Percentiles rank a stretch among this genome's conserved stretches.
phyloP scores from a whole-genome alignment of 2,113 vertebrate species.

The Corythoichthys intestinalis region DNA sequence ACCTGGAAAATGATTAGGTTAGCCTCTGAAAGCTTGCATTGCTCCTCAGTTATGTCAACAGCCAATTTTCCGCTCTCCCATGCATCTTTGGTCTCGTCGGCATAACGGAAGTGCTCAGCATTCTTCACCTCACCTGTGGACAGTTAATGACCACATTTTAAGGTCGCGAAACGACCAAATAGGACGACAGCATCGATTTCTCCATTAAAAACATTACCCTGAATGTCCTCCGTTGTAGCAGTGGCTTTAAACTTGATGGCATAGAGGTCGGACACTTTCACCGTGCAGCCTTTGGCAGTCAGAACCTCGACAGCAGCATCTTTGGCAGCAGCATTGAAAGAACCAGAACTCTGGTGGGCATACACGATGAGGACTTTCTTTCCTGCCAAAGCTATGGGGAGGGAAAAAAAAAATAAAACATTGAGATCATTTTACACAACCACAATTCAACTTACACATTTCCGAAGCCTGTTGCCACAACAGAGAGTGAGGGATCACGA shows the following conservation, averaged over 20 bases:
- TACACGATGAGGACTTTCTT: no score
- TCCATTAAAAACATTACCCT: conserved; percentile 21
- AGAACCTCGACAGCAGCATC: conserved; percentile 65
- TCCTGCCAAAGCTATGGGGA: conserved; percentile 60
- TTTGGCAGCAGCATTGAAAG: conserved; percentile 79
- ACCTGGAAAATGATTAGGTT: conserved; percentile 82
- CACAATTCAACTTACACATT: conserved; percentile 33
- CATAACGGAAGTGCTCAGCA: conserved; percentile 66
- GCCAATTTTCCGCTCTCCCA: conserved; percentile 72
- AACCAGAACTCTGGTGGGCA: conserved; percentile 14
- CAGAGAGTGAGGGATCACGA: neutral
- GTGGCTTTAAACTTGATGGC: conserved; percentile 74
- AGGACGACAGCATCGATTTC: no score
- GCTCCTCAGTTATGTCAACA: neutral
- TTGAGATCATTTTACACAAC: neutral
- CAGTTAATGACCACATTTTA: conserved; percentile 44
- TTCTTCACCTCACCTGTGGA: conserved; percentile 21
- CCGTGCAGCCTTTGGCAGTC: conserved; percentile 63
- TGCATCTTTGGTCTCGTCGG: conserved; percentile 57
- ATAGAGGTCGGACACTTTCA: conserved; percentile 77
- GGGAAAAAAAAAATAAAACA: conserved; percentile 5
- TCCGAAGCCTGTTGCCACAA: neutral
- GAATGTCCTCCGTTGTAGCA: conserved; percentile 40
- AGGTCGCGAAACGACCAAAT: neutral
- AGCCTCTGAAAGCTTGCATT: conserved; percentile 35